These are phyloP conservation scores for Gallinago undulata DNA, from an alignment of 2,113 vertebrate species.

Conservation along the genomic window DNA sequence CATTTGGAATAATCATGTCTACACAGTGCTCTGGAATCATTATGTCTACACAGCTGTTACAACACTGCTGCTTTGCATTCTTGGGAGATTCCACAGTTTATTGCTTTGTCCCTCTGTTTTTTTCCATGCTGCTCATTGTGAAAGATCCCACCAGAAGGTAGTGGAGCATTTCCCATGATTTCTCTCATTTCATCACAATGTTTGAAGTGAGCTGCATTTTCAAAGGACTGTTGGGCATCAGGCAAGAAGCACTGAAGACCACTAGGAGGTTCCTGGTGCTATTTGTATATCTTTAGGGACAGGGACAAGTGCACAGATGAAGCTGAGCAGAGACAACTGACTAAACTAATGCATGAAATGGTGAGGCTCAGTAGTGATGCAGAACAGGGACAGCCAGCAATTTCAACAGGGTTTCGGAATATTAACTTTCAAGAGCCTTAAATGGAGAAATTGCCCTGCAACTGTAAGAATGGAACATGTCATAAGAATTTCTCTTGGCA, in stretches of 20 bases:
- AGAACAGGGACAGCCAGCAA: background rate
- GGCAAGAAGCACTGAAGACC: background rate
- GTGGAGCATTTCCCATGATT: background rate
- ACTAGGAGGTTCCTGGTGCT: background rate
- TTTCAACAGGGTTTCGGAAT: background rate
- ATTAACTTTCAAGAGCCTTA: background rate
- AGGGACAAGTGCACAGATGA: background rate
- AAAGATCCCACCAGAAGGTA: background rate
- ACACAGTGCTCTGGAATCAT: background rate
- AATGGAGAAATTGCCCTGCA: background rate
- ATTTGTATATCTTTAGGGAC: background rate
- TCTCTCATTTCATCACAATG: background rate
- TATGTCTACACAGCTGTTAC: constrained; percentile 29
- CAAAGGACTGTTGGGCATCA: background rate
- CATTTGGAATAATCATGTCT: background rate
- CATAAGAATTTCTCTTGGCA: background rate
- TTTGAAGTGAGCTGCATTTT: background rate
- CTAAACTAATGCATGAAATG: background rate
- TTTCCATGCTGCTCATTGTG: background rate
- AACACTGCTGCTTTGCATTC: constrained; percentile 37
- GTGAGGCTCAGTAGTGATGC: background rate
- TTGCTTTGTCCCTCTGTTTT: background rate
- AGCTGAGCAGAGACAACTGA: background rate
- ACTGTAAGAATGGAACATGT: background rate
- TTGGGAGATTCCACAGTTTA: constrained; percentile 11